These are phyloP conservation scores for Cyanistes caeruleus DNA, from an alignment of 2,113 vertebrate genomes.

Conservation along the genomic window DNA sequence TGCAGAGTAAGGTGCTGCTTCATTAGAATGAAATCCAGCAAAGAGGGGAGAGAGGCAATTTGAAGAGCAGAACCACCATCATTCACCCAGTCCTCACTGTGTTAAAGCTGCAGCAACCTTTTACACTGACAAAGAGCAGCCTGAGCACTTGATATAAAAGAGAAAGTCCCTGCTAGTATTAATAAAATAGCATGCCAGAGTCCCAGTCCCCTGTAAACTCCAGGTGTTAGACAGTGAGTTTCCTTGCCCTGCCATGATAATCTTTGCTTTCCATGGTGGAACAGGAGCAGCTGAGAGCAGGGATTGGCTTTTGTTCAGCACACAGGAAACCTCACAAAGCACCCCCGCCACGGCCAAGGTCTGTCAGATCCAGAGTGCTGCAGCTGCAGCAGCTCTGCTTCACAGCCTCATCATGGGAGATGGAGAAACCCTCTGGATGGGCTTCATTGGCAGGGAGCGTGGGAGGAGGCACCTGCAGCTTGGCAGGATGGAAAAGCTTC, in stretches of 20 bases:
- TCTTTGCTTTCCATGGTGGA: background rate
- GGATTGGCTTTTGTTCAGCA: background rate
- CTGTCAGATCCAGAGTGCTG: background rate
- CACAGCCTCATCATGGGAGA: rapidly evolving
- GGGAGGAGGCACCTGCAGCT: background rate
- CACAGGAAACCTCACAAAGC: background rate
- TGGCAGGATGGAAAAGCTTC: background rate
- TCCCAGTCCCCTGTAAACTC: background rate
- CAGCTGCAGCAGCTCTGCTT: background rate
- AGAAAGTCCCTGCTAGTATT: background rate
- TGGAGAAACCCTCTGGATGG: background rate
- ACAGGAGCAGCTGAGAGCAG: background rate
- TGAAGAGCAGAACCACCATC: background rate
- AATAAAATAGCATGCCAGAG: background rate
- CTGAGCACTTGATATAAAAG: background rate
- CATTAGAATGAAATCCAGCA: background rate
- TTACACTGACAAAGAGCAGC: background rate
- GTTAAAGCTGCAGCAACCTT: background rate
- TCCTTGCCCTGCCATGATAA: background rate
- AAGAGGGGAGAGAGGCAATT: background rate
- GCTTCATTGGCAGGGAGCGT: background rate
- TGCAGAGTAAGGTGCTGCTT: background rate
- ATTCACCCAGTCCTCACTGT: background rate
- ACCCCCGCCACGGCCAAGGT: background rate
- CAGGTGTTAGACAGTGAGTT: background rate